Evolutionary conservation across 2,888 invertebrate genomes (phyloP), one percentile per base, ranked within the genome.

Genomic region (Bombylius major): DNA sequence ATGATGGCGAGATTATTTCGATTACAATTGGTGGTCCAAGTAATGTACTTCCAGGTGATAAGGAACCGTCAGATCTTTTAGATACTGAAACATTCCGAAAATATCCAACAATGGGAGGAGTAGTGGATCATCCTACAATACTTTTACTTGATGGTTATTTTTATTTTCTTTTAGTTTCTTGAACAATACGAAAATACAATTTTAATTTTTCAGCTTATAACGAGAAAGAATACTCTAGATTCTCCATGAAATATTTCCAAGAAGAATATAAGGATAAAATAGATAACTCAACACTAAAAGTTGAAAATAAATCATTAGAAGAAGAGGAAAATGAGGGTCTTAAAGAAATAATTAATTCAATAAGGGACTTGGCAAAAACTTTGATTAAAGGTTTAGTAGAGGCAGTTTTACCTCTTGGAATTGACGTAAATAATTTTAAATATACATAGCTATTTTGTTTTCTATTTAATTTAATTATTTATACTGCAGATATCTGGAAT

Each of bases 21-120:
- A 46, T 52, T 12, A 52, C 52, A 34, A 39, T 55, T 39, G 58
- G 55, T 44, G 54, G 54, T 23, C 53, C 53, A 13, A 55, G 55
- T 42, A 44, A 44, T 44, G 47, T 58, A 5, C 48, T 55, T 4
- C 9, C 47, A 33, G 11, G 47, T 9, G 14, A 55, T 51, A 42
- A 51, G n/a, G 44, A 47, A 9, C 48, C 51, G 3, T 51, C 51
- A 42, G 39, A 42, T 11, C 11, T 11, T 11, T 5, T 42, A 11
- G 55, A 51, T n/a, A 39, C 5, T n/a, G 23, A 4, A 45, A 34
- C 54, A 59, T 9, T 36, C 36, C 54, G 54, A 4, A 12, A 42
- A 33, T 55, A 57, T 52, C 54, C 48, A 23, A 64, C 39, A n/a
- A 47, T 57, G 8, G 49, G 51, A 23, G 57, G 57, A 52, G 48